phyloP scores from a whole-genome alignment of 1,140 invertebrate genomes.

The Papilio machaon region DNA sequence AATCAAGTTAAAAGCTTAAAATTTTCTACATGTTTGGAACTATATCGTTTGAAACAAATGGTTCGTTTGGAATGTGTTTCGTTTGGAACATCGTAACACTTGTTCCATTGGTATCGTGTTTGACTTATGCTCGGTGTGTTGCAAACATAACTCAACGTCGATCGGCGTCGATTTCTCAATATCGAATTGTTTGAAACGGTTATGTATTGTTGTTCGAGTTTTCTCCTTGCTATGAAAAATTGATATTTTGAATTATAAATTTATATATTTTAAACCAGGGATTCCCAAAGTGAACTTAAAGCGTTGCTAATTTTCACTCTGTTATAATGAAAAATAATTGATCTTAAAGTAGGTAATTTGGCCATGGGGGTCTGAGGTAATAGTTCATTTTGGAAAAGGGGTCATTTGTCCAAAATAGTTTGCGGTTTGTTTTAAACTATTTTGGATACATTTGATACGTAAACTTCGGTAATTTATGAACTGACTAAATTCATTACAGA shows the following conservation, averaged over 20 bases:
- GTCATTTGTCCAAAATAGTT: too few relatives aligned
- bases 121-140: conserved; percentile 31
- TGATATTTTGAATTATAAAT: neutral
- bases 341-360: too few relatives aligned
- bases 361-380: too few relatives aligned
- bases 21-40: neutral
- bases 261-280: neutral
- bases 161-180: conserved; percentile 29
- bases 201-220: neutral
- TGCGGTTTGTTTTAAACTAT: neutral
- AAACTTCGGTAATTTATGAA: neutral
- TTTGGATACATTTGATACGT: too few relatives aligned
- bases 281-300: too few relatives aligned
- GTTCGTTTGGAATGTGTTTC: neutral
- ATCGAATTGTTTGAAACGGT: conserved; percentile 25
- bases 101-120: neutral
- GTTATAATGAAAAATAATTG: too few relatives aligned
- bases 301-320: too few relatives aligned
- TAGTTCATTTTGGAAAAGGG: too few relatives aligned
- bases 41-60: conserved; percentile 7
- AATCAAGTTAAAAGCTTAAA: neutral
- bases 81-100: conserved; percentile 27
- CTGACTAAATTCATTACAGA: neutral
- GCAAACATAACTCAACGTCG: conserved; percentile 4
- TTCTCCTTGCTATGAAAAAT: neutral